These are phyloP conservation scores for Xiphorhynchus erythropygius DNA, from an alignment of 2,797 vertebrate genomes.

Conservation along the genomic window DNA sequence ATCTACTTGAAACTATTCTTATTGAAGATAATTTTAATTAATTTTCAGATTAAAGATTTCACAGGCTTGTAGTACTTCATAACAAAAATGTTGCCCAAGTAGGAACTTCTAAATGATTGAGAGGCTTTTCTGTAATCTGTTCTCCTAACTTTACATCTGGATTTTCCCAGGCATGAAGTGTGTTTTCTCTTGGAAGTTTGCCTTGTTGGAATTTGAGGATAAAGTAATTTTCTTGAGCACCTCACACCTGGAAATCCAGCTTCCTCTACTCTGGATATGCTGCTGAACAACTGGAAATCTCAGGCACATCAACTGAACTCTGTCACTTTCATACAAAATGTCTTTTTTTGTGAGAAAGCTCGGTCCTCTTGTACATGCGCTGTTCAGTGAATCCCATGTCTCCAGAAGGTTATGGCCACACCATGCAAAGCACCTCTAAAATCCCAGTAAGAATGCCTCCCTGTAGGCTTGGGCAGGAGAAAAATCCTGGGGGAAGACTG, in stretches of 20 bases:
- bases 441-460: not conserved
- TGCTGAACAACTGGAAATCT: not conserved
- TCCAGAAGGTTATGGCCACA: not conserved
- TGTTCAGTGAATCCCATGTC: accelerated
- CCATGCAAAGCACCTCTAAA: not conserved
- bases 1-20: not conserved
- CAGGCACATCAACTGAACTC: not conserved
- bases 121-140: not conserved
- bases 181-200: not conserved
- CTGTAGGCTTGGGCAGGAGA: accelerated
- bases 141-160: not conserved
- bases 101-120: not conserved
- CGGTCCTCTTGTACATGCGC: not conserved
- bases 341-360: not conserved
- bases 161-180: not conserved
- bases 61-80: not conserved
- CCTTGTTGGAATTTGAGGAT: not conserved
- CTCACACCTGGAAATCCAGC: not conserved
- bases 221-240: not conserved
- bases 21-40: not conserved
- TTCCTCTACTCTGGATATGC: not conserved
- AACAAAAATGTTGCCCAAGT: not conserved
- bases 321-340: not conserved
- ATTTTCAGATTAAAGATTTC: not conserved
- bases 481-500: not conserved